A percentile compares a stretch with the other conserved stretches of the same genome.
Conservation (phyloP, 1,140 invertebrate genomes). For the Dufourea novaeangliae region DNA sequence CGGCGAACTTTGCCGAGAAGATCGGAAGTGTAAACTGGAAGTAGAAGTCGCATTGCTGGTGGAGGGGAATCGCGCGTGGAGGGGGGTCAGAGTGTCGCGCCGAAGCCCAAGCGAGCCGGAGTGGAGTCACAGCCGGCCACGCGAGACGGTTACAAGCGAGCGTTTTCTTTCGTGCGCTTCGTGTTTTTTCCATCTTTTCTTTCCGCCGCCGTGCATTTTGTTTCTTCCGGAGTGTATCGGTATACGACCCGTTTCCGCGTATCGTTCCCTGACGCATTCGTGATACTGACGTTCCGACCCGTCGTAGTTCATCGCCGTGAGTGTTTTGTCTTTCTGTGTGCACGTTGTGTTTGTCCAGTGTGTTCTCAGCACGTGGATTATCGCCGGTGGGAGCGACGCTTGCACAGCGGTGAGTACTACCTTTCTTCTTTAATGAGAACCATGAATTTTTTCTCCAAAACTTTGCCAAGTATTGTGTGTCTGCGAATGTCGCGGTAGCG, state of each 20-base stretch:
- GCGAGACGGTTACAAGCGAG: constrained; percentile 32
- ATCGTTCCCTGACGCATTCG: constrained; percentile 6
- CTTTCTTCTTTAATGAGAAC: background rate
- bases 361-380: constrained; percentile 60
- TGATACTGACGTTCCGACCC: constrained; percentile 19
- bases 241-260: background rate
- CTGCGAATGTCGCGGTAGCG: background rate
- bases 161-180: constrained; percentile 19
- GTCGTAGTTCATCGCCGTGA: constrained; percentile 26
- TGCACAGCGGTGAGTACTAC: constrained; percentile 29
- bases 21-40: constrained; percentile 37
- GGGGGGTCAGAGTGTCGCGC: constrained; percentile 22
- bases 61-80: background rate
- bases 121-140: constrained; percentile 49
- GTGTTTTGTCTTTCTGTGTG: constrained; percentile 42
- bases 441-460: background rate
- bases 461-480: background rate
- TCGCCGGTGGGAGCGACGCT: constrained; percentile 21
- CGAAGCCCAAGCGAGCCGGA: constrained; percentile 45
- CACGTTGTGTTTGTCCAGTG: constrained; percentile 25
- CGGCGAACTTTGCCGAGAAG: constrained; percentile 24
- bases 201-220: constrained; percentile 4
- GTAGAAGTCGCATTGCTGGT: background rate
- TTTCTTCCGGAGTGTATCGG: constrained; percentile 11
- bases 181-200: constrained; percentile 36